Evolutionary conservation across 2,888 invertebrate genomes (phyloP), one percentile per base, ranked within the genome.

Genomic region (Plagodis pulveraria): DNA sequence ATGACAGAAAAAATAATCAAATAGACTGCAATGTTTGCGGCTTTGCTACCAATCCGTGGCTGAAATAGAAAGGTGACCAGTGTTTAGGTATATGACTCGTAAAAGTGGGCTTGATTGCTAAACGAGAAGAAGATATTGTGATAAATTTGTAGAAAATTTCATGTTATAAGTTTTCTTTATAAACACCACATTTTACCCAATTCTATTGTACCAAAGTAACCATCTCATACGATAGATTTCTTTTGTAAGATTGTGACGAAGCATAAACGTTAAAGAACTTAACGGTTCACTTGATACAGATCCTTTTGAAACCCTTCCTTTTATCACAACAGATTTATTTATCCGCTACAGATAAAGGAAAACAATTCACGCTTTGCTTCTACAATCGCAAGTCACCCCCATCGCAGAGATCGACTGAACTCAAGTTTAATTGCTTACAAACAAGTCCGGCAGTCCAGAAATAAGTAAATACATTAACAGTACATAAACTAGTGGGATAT

Each of bases 371-470:
- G 61, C 58, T 60, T 57, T 56, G 54, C 56, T 48, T 63, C 54
- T 50, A 35, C 45, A 46, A 63, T 56, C 54, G 64, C 64, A 63
- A 67, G 65, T 66, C 68, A 66, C 58, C 60, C 50, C 42, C 56
- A 57, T 56, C 61, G 58, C 56, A 55, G 47, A 63, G 46, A 62
- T 67, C 58, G 58, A 51, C 51, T 52, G 47, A 69, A 74, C 73
- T 74, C 64, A 71, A 74, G 72, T 80, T 78, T 77, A 79, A 82
- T 80, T 78, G 78, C 73, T 71, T 79, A 69, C 74, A 74, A 79
- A 77, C 72, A 74, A 74, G 63, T 65, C 70, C 69, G 71, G 69
- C 70, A 65, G 22, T 22, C 22, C 22, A 22, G 22, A 22, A 22
- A 22, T 22, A 65, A 72, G 74, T 76, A 78, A 75, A 80, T 73